Conservation (phyloP, 2,113 vertebrate genomes). For the Microtus montanus region DNA sequence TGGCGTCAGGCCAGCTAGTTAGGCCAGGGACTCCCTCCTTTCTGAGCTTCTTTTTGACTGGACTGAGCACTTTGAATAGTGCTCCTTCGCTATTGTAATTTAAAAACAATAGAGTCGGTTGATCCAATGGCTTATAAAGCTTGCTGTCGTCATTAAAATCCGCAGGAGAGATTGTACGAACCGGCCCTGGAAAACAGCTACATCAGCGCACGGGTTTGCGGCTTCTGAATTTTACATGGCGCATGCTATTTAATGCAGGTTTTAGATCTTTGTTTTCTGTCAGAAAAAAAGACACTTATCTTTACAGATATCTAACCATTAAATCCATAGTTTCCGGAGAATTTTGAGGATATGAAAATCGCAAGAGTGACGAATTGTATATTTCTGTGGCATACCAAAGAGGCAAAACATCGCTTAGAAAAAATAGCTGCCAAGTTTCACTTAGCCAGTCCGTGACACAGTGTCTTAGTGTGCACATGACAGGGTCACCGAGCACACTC, state of each 20-base stretch:
- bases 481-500: neutral
- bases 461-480: neutral
- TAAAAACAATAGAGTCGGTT: neutral
- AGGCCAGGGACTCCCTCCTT: neutral
- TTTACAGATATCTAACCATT: neutral
- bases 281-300: neutral
- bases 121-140: neutral
- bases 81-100: neutral
- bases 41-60: neutral
- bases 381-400: neutral
- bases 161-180: neutral
- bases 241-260: neutral
- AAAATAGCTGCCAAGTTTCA: slow-evolving; percentile 1
- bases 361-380: neutral
- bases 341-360: neutral
- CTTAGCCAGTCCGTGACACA: neutral
- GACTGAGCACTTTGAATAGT: neutral
- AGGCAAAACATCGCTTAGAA: slow-evolving; percentile 14
- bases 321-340: neutral
- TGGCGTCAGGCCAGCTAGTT: neutral
- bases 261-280: neutral
- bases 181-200: neutral
- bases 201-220: slow-evolving; percentile 26
- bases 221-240: neutral
- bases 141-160: slow-evolving; percentile 10